phyloP scores from a whole-genome alignment of 2,113 vertebrate genomes.

The Psilopsiagon aymara region DNA sequence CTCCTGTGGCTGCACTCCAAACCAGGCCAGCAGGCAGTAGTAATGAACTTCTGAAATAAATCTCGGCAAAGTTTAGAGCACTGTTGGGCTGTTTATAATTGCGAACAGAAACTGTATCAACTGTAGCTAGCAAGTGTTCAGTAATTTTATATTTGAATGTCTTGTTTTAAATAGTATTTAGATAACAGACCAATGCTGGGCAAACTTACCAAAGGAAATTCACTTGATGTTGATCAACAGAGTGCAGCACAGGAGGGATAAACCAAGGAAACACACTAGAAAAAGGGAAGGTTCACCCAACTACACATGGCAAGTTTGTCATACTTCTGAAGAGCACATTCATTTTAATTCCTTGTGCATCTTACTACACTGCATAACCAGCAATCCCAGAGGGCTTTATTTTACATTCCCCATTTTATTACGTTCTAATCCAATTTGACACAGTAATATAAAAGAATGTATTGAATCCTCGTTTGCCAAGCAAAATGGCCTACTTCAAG shows the following conservation, averaged over 20 bases:
- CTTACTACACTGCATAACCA: neutral
- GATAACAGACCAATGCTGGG: neutral
- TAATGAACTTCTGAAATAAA: neutral
- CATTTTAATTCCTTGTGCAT: neutral
- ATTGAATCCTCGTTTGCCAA: conserved; percentile 6
- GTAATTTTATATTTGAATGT: neutral
- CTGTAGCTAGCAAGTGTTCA: neutral
- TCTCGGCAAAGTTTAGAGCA: neutral
- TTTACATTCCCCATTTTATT: conserved; percentile 15
- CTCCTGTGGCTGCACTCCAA: neutral
- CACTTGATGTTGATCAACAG: neutral
- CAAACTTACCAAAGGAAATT: neutral
- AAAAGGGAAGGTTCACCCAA: neutral
- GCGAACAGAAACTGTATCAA: neutral
- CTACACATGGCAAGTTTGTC: neutral
- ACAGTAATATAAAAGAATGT: neutral
- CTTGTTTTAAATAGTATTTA: neutral
- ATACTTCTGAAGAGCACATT: neutral
- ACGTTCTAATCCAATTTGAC: conserved; percentile 18
- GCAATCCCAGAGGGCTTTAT: neutral
- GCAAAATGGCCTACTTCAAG: conserved; percentile 22
- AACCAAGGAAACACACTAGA: neutral
- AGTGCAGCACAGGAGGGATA: neutral
- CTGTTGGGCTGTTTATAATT: neutral
- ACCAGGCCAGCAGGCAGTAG: neutral